Evolutionary conservation across 1,140 invertebrate species (phyloP).

Genomic region (Bombus impatiens): DNA sequence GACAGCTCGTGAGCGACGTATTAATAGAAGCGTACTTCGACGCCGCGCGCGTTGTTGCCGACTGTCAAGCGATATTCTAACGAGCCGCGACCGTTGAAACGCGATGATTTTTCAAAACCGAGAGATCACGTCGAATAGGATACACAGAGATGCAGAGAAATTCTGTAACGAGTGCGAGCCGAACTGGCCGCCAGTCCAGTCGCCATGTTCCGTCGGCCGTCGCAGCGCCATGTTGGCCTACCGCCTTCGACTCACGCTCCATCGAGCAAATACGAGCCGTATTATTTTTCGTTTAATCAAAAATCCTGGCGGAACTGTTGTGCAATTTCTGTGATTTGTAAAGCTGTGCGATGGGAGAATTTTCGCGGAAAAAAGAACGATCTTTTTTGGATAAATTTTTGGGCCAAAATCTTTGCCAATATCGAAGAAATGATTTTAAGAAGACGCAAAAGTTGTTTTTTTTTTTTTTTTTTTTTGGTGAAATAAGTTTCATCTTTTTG

Average conservation of each 20-base stretch:
- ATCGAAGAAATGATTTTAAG: not conserved
- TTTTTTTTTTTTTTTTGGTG: not conserved
- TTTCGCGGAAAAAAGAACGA: not conserved
- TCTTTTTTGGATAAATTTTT: no score
- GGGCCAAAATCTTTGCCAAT: accelerated
- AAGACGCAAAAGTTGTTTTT: not conserved
- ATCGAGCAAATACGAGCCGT: not conserved
- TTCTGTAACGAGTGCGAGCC: constrained; percentile 56
- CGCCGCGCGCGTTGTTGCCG: constrained; percentile 65
- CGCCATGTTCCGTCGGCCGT: constrained; percentile 79
- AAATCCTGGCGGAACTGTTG: no score
- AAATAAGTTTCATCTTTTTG: not conserved
- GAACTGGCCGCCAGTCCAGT: constrained; percentile 65
- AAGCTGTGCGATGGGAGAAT: not conserved
- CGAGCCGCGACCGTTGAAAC: constrained; percentile 77
- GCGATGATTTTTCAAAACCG: constrained; percentile 77
- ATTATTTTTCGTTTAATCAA: not conserved
- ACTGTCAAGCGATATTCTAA: constrained; percentile 76
- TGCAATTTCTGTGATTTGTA: not conserved
- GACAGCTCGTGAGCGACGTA: constrained; percentile 56
- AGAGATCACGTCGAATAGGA: constrained; percentile 68
- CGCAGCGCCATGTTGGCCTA: constrained; percentile 66
- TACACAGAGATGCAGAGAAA: constrained; percentile 35
- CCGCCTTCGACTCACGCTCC: not conserved
- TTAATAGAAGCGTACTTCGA: constrained; percentile 75